Percentiles rank a stretch among this genome's conserved stretches.
These are phyloP conservation scores for Germaria angustata DNA, from an alignment of 2,888 invertebrate species.

Conservation along the genomic window DNA sequence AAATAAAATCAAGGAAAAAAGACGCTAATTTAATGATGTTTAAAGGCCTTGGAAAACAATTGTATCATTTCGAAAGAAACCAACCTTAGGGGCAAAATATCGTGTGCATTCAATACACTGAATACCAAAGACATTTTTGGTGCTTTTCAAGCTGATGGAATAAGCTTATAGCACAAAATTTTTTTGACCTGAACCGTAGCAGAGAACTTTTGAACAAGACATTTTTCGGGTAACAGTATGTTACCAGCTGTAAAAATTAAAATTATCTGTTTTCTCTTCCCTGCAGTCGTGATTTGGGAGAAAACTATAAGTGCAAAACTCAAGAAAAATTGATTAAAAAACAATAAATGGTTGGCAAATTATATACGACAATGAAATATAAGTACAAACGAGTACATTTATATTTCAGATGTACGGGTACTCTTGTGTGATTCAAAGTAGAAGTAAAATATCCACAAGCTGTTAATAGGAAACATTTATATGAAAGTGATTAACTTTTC, in stretches of 20 bases:
- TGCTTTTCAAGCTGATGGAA: too few relatives aligned
- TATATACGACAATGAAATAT: neutral
- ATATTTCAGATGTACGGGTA: too few relatives aligned
- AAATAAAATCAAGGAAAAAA: too few relatives aligned
- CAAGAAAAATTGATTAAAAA: slow-evolving; percentile 47
- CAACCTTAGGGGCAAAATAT: neutral
- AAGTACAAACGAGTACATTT: neutral
- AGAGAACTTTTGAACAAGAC: too few relatives aligned
- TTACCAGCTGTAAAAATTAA: neutral
- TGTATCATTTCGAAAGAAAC: neutral
- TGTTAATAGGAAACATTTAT: neutral
- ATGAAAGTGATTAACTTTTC: neutral
- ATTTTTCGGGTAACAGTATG: neutral
- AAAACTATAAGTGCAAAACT: slow-evolving; percentile 19
- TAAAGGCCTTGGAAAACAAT: slow-evolving; percentile 10
- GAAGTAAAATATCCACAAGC: neutral
- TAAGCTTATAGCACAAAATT: too few relatives aligned
- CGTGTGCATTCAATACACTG: neutral
- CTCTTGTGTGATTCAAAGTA: too few relatives aligned
- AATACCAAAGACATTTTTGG: neutral
- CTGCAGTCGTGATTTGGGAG: neutral
- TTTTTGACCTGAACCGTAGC: too few relatives aligned
- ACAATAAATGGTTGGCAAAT: slow-evolving; percentile 43
- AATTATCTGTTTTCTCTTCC: neutral
- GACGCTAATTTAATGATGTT: neutral